Evolutionary conservation across 2,797 vertebrate genomes (phyloP), one percentile per base, ranked within the genome.

Genomic region (Rachycentron canadum): DNA sequence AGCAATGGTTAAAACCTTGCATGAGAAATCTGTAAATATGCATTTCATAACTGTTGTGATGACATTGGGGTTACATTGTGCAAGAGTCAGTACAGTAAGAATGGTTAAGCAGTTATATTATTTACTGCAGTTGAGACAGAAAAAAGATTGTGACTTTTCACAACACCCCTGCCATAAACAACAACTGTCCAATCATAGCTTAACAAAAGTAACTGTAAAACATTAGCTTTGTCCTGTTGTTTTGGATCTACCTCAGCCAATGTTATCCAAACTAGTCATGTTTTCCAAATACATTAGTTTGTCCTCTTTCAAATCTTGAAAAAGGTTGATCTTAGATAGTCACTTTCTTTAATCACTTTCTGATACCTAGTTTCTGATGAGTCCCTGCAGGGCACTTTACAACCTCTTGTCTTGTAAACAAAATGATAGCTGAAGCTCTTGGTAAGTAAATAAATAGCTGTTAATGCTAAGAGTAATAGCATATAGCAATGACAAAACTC

Each of bases 11-110:
- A 28, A 28, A 63, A 38, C 16, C 14, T 56, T 52, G 34, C 30
- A 41, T 73, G 59, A 74, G 28, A 69, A 58, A 60, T 85, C 19
- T 71, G 43, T 63, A 74, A 50, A 10, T 62, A 68, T 73, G 67
- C 67, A 70, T 72, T 84, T 73, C 53, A 74, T 81, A 83, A 79
- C 79, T 76, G 26, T 70, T 80, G 69, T 49, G 61, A 72, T 21
- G 16, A 63, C n/a, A 49, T 36, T 26, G 7, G 19, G 21, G 34
- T 53, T 71, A 84, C 66, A 57, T 40, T 36, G n/a, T 28, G 38
- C 9, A 58, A 34, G 30, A 30, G 23, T 56, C 55, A 47, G 52
- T 38, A 53, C 26, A 60, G 47, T 55, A 25, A 19, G 1, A 43
- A 53, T 53, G 34, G 45, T 40, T 47, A 32, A 58, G 32, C 49